These are phyloP conservation scores for Callocephalon fimbriatum DNA, from an alignment of 2,113 vertebrate species.

Conservation along the genomic window DNA sequence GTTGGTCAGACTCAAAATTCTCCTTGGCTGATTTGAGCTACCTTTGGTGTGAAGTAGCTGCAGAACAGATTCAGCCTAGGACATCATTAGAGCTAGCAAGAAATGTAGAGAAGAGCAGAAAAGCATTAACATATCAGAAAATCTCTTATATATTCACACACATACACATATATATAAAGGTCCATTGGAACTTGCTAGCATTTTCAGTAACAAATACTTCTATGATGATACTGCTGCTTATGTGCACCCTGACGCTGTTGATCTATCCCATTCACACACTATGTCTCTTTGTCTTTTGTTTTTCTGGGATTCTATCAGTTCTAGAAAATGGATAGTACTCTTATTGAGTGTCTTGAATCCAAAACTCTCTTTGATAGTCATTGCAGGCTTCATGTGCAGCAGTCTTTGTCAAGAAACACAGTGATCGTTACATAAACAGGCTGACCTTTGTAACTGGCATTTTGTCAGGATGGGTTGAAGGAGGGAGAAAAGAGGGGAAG, in stretches of 20 bases:
- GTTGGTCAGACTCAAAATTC: not conserved
- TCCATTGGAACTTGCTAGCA: not conserved
- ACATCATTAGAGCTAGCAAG: not conserved
- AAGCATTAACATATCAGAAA: not conserved
- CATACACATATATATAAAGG: rapidly evolving
- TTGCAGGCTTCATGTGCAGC: not conserved
- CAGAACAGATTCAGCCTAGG: not conserved
- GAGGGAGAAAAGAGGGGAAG: not conserved
- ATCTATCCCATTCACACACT: not conserved
- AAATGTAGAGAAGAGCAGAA: conserved; percentile 20
- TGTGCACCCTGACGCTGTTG: not conserved
- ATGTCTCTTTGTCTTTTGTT: not conserved
- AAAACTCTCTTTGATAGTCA: not conserved
- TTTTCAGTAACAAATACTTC: not conserved
- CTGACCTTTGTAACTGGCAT: conserved; percentile 3
- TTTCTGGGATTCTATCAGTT: not conserved
- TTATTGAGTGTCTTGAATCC: not conserved
- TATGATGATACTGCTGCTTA: not conserved
- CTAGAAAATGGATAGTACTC: not conserved
- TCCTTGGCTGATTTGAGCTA: not conserved
- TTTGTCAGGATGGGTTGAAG: not conserved
- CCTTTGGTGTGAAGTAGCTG: not conserved
- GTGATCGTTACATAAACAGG: not conserved
- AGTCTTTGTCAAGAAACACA: not conserved
- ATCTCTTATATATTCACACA: not conserved